These are phyloP conservation scores for Ostrea denselamellosa DNA, from an alignment of 1,140 invertebrate genomes.

Conservation along the genomic window DNA sequence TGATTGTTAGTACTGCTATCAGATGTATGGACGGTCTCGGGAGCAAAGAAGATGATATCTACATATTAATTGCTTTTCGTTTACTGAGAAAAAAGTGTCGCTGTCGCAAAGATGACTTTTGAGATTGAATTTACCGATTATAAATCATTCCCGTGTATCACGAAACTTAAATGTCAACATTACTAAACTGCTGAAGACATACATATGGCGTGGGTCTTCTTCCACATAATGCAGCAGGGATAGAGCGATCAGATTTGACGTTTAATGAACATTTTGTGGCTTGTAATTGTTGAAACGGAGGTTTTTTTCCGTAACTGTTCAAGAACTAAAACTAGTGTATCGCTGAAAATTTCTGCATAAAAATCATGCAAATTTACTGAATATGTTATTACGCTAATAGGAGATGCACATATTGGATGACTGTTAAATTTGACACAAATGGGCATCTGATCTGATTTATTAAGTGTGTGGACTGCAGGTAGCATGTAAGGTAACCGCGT, in stretches of 20 bases:
- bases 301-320: neutral
- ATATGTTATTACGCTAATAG: neutral
- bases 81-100: slow-evolving; percentile 9
- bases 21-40: neutral
- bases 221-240: neutral
- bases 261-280: slow-evolving; percentile 16
- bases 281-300: neutral
- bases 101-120: slow-evolving; percentile 19
- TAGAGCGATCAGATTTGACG: slow-evolving; percentile 18
- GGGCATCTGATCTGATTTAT: slow-evolving; percentile 3
- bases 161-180: neutral
- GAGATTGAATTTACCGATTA: slow-evolving; percentile 21
- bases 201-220: slow-evolving; percentile 15
- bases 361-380: neutral
- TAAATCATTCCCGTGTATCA: neutral
- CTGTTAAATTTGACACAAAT: slow-evolving; percentile 1
- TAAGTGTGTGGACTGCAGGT: neutral
- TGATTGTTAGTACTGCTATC: neutral
- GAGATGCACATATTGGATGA: neutral
- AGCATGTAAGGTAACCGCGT: neutral
- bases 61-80: slow-evolving; percentile 30
- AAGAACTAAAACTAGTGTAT: neutral
- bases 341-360: neutral
- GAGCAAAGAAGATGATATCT: neutral
- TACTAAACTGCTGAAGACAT: slow-evolving; percentile 3